phyloP scores from a whole-genome alignment of 1,140 invertebrate genomes.

The Hyles vespertilio region DNA sequence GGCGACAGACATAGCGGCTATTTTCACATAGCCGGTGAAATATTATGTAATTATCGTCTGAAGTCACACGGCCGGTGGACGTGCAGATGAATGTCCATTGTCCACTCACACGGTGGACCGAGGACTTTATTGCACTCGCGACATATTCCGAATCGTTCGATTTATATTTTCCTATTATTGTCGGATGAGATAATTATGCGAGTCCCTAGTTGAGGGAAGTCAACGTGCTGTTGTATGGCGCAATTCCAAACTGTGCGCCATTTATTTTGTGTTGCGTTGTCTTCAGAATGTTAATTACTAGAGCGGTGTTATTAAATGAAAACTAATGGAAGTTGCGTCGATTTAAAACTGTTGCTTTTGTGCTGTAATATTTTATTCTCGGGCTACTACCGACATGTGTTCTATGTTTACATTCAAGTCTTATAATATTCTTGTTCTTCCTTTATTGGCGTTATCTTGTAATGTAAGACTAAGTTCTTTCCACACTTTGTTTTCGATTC shows the following conservation, averaged over 20 bases:
- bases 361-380: too few relatives aligned
- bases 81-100: slow-evolving; percentile 28
- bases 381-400: too few relatives aligned
- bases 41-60: slow-evolving; percentile 41
- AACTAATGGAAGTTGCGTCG: too few relatives aligned
- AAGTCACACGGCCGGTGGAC: slow-evolving; percentile 21
- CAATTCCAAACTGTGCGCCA: slow-evolving; percentile 1
- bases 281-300: too few relatives aligned
- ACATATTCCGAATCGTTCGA: slow-evolving; percentile 5
- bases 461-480: too few relatives aligned
- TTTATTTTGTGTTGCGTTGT: not conserved
- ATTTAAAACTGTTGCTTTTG: too few relatives aligned
- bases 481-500: too few relatives aligned
- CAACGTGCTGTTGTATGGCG: not conserved
- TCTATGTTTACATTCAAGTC: too few relatives aligned
- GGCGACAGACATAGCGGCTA: slow-evolving; percentile 33
- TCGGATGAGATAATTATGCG: slow-evolving; percentile 6
- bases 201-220: not conserved
- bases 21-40: slow-evolving; percentile 31
- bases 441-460: too few relatives aligned
- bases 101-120: slow-evolving; percentile 6
- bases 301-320: too few relatives aligned
- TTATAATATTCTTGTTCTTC: too few relatives aligned
- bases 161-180: slow-evolving; percentile 10
- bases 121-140: not conserved